Conservation (phyloP, 2,797 vertebrate species). For the Otolemur crassicaudatus region DNA sequence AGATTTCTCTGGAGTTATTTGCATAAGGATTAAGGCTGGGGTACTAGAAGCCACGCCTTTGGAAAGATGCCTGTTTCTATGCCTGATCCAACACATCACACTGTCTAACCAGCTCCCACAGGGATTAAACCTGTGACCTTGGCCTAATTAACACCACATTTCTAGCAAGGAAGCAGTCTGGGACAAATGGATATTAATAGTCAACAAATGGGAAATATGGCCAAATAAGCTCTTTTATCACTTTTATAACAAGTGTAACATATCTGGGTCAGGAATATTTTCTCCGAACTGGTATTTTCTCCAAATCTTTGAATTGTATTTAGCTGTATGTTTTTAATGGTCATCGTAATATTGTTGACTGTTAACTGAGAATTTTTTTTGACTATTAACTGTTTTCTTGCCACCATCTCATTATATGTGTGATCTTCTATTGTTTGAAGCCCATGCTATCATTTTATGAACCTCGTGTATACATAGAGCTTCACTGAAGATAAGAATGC, state of each 20-base stretch:
- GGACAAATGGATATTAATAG: background rate
- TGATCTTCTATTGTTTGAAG: constrained; percentile 42
- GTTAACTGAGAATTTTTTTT: background rate
- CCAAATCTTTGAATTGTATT: background rate
- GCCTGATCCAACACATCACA: background rate
- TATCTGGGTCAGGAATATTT: constrained; percentile 26
- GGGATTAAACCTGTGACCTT: constrained; percentile 22
- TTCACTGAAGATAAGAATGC: constrained; percentile 44
- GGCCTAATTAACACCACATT: constrained; percentile 48
- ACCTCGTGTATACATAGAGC: background rate
- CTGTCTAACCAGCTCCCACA: background rate
- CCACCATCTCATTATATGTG: constrained; percentile 54
- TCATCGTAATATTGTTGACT: background rate
- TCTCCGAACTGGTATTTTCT: constrained; percentile 34
- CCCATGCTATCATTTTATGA: constrained; percentile 41
- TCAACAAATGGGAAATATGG: constrained; percentile 20
- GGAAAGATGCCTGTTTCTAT: background rate
- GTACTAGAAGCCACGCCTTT: background rate
- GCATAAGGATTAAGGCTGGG: background rate
- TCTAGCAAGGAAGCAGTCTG: constrained; percentile 30
- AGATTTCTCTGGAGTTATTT: background rate
- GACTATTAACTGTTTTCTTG: constrained; percentile 41
- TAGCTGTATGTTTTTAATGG: constrained; percentile 29
- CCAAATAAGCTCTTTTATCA: background rate
- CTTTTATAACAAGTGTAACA: background rate